phyloP scores from a whole-genome alignment of 2,797 vertebrate genomes.

The Spatula versicolor region DNA sequence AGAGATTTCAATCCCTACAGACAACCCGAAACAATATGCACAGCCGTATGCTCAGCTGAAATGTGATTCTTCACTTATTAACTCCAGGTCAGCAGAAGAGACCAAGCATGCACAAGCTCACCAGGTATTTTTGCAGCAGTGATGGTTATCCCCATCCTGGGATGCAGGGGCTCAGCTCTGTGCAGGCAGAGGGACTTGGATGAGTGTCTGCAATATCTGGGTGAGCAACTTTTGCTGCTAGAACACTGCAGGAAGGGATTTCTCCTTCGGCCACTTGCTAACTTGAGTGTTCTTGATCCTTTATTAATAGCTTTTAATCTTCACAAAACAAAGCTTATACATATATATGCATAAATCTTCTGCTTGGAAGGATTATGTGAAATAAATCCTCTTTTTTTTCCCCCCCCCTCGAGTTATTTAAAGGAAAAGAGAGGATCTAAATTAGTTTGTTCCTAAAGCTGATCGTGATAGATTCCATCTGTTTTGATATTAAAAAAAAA shows the following conservation, averaged over 20 bases:
- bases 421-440: background rate
- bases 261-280: background rate
- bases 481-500: background rate
- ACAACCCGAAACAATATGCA: fast-evolving
- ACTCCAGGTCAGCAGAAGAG: background rate
- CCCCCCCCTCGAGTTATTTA: background rate
- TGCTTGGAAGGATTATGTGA: background rate
- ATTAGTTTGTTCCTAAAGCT: background rate
- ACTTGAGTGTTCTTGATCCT: background rate
- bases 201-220: fast-evolving
- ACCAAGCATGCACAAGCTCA: background rate
- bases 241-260: fast-evolving
- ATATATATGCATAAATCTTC: no score
- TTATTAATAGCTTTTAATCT: background rate
- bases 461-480: background rate
- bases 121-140: fast-evolving
- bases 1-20: background rate
- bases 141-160: background rate
- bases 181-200: background rate
- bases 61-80: fast-evolving
- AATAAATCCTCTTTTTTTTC: background rate
- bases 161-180: background rate
- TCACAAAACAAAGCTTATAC: background rate
- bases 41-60: background rate
- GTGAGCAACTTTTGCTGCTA: background rate